phyloP scores from a whole-genome alignment of 2,797 vertebrate species.

The Podarcis siculus region DNA sequence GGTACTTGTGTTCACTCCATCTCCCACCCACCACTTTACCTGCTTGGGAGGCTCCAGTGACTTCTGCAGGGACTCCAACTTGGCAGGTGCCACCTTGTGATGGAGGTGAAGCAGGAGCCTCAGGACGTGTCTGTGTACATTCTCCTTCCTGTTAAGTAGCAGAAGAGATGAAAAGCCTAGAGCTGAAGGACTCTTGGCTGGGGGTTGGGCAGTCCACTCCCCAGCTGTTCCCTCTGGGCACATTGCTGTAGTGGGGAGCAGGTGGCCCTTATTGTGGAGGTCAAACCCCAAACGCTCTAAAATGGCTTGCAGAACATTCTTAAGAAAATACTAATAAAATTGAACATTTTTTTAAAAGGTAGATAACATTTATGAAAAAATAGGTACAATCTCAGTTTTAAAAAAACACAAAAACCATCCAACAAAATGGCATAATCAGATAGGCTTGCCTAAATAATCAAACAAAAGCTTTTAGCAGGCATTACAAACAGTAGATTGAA shows the following conservation, averaged over 20 bases:
- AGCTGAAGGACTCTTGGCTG: fast-evolving
- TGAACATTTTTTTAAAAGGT: too few species aligned
- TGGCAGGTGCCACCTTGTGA: slow-evolving; percentile 88
- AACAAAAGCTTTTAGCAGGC: too few species aligned
- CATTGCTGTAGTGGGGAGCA: background rate
- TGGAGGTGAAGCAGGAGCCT: slow-evolving; percentile 93
- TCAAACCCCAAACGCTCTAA: too few species aligned
- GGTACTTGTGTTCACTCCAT: background rate
- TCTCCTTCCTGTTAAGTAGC: slow-evolving; percentile 90
- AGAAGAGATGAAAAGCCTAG: background rate
- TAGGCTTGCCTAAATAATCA: too few species aligned
- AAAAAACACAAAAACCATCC: too few species aligned
- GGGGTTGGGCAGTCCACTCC: background rate
- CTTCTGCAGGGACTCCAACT: slow-evolving; percentile 89
- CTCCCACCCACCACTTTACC: slow-evolving; percentile 71
- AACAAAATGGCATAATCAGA: too few species aligned
- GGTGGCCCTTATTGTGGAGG: too few species aligned
- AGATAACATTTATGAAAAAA: too few species aligned
- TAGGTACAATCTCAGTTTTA: too few species aligned
- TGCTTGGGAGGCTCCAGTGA: slow-evolving; percentile 93
- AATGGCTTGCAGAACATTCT: too few species aligned
- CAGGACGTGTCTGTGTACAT: slow-evolving; percentile 92
- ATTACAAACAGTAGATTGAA: too few species aligned
- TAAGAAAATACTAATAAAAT: too few species aligned
- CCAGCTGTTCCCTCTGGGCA: background rate